Conservation (phyloP, 2,888 invertebrate species). For the Aleiodes testaceus region DNA sequence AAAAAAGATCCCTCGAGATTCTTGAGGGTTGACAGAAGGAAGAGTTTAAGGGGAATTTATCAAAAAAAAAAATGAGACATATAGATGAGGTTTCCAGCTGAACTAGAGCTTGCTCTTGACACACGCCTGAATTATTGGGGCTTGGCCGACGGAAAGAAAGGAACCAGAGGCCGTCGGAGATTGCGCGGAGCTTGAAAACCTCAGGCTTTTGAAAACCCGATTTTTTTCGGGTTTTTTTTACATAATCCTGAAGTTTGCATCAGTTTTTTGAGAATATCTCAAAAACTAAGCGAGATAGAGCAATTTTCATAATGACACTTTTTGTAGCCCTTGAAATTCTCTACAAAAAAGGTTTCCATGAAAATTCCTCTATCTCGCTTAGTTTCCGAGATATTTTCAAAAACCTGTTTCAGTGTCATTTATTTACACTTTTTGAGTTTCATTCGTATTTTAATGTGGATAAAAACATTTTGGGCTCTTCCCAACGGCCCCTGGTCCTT, state of each 20-base stretch:
- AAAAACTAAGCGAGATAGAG: no score
- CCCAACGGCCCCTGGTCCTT: slow-evolving; percentile 15
- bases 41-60: neutral
- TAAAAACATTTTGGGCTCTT: neutral
- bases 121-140: slow-evolving; percentile 66
- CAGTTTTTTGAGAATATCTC: no score
- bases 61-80: slow-evolving; percentile 23
- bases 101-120: slow-evolving; percentile 58
- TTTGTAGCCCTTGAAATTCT: no score
- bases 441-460: neutral
- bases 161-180: slow-evolving; percentile 56
- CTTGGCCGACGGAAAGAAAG: slow-evolving; percentile 24
- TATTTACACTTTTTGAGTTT: neutral
- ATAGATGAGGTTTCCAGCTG: slow-evolving; percentile 28
- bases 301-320: no score
- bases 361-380: no score
- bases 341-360: no score
- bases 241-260: no score
- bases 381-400: no score
- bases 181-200: slow-evolving; percentile 37
- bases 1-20: neutral
- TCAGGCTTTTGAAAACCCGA: slow-evolving; percentile 11
- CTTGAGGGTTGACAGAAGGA: slow-evolving; percentile 13
- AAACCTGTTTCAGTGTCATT: no score
- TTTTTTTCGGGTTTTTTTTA: no score